These are phyloP conservation scores for Bucco capensis DNA, from an alignment of 2,113 vertebrate species.

Conservation along the genomic window DNA sequence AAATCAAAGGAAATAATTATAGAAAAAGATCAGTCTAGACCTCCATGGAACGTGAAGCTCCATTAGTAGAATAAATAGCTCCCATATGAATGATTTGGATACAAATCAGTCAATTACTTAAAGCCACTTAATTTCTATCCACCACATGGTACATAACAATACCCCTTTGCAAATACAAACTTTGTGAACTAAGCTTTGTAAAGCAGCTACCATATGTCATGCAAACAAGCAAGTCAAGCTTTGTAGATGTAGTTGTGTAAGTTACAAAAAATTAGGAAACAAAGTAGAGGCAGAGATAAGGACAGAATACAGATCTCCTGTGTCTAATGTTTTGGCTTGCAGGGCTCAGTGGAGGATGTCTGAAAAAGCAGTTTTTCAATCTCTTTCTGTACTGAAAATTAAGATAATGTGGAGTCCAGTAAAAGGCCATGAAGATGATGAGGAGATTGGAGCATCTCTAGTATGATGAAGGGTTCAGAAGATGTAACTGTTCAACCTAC, in stretches of 20 bases:
- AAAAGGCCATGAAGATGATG: not conserved
- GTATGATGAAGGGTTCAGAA: not conserved
- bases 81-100: not conserved
- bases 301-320: not conserved
- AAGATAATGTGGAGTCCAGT: not conserved
- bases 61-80: not conserved
- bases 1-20: not conserved
- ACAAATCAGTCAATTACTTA: not conserved
- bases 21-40: not conserved
- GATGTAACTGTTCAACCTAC: not conserved
- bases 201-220: not conserved
- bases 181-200: not conserved
- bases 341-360: not conserved
- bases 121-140: not conserved
- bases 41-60: not conserved
- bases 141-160: not conserved
- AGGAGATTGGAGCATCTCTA: no score
- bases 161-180: not conserved
- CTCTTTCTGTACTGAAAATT: not conserved
- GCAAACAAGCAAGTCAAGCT: not conserved
- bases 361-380: not conserved
- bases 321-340: not conserved
- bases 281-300: not conserved
- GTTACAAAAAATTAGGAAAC: not conserved
- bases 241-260: not conserved